Base-by-base conservation (phyloP, 2,888 invertebrate species). In the Spilosoma lubricipeda region DNA sequence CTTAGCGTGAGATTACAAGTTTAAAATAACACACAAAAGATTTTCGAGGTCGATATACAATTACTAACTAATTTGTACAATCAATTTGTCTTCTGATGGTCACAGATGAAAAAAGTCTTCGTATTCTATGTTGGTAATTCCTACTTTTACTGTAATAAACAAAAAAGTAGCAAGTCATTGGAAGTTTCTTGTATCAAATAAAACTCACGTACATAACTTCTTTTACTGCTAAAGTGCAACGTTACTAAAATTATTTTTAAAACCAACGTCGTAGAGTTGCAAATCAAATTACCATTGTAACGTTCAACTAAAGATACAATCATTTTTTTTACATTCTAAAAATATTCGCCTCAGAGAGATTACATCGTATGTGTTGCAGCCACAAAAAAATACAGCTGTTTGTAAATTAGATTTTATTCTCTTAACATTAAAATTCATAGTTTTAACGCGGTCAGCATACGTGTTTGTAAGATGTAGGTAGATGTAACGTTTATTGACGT, bases 401-500 rank as follows among this genome's bases (percentile, higher is more conserved):
- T 70, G 18, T n/a, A 81, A 77, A 77, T 77, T 59, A 66, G 73
- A 39, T 71, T 76, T 76, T 83, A 78, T 72, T 70, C 8, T 0
- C 27, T 63, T 42, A 4, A 0, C 0, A 0, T 70, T 80, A 84
- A 64, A 72, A 78, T 70, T 67, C 65, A 79, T 48, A 59, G 56
- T 9, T 27, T 64, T 73, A 65, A 48, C 18, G n/a, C 15, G 66
- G 27, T 70, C 69, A 71, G 30, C 63, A 63, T 63, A 30, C 30
- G 18, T 18, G 15, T 63, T 63, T 30, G 63, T 63, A 63, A 1
- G 5, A 30, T 63, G 63, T 30, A 63, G 63, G 30, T 63, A 30
- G 13, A 30, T 63, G 18, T 18, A 63, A 71, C 76, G 81, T 81
- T 81, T 82, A 80, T 84, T 86, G 85, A 82, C 78, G 82, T 81